Percentiles rank a stretch among this genome's conserved stretches.
phyloP scores from a whole-genome alignment of 2,797 vertebrate genomes.

The Phataginus tricuspis region DNA sequence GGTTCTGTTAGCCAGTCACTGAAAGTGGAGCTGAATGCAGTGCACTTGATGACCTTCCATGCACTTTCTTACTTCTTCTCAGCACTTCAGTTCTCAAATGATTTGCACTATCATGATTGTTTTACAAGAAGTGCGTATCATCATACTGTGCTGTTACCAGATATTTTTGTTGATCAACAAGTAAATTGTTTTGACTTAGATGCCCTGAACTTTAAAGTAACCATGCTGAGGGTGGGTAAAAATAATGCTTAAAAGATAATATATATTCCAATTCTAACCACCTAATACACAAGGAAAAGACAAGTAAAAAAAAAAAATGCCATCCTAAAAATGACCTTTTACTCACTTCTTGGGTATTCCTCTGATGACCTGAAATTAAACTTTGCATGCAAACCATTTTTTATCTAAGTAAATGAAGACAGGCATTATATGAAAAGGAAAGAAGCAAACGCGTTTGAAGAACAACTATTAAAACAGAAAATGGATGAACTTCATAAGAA shows the following conservation, averaged over 20 bases:
- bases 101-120: not conserved
- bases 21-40: not conserved
- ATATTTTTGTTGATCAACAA: not conserved
- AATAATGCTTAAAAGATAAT: slow-evolving; percentile 33
- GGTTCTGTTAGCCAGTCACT: not conserved
- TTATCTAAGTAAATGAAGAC: slow-evolving; percentile 85
- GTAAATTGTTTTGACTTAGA: not conserved
- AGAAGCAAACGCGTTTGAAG: slow-evolving; percentile 85
- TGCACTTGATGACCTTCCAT: not conserved
- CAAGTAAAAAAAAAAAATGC: not conserved
- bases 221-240: not conserved
- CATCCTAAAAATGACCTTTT: not conserved
- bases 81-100: not conserved
- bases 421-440: slow-evolving; percentile 83
- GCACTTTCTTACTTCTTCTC: not conserved
- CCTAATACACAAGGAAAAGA: not conserved
- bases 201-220: slow-evolving; percentile 17
- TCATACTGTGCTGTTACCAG: slow-evolving; percentile 9
- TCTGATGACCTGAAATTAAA: slow-evolving; percentile 41
- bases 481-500: slow-evolving; percentile 87
- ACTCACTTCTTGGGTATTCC: not conserved
- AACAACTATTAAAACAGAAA: slow-evolving; percentile 83
- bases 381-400: not conserved
- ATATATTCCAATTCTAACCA: not conserved
- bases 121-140: not conserved